Evolutionary conservation across 2,797 vertebrate species (phyloP), one percentile per base, ranked within the genome.

Genomic region (Austrolebias charrua): DNA sequence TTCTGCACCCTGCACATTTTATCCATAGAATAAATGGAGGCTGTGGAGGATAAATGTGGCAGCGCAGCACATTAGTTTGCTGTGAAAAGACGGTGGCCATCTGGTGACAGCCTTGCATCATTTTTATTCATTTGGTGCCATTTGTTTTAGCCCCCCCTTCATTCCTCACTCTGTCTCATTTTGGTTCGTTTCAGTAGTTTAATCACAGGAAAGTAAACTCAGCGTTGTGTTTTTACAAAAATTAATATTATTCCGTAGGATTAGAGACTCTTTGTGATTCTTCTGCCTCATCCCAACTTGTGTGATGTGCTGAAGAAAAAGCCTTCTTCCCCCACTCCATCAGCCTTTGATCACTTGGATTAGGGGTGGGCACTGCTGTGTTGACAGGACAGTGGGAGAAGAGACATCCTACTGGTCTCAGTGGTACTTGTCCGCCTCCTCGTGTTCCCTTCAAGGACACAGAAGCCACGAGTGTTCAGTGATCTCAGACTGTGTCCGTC

Each of bases 391-490:
- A 69, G 65, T 68, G 63, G 78, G 70, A 72, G 82, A 65, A 45
- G 76, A 50, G 71, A 66, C 18, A 24, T 45, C 82, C 80, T 13
- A 84, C 86, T 86, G 89, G 66, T 82, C 85, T 81, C 76, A 52
- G 79, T 71, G 79, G 79, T 86, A 74, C 83, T 86, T 83, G 83
- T 86, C 76, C 79, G 65, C 76, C 75, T 83, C 78, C 73, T 81
- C 33, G 20, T 77, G 80, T 83, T 84, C 68, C 62, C 68, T 74
- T 88, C 71, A 90, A 91, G 89, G 89, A 90, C 89, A 80, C 49
- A 58, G 72, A 77, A 86, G 64, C 89, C 62, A 50, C 71, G 76
- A 88, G 85, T 64, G 83, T 75, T 79, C 57, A n/a, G 69, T 75
- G 72, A 86, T 86, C 80, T 85, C 51, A 19, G 75, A 28, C 82